phyloP scores from a whole-genome alignment of 1,140 invertebrate genomes.

The Galleria mellonella region DNA sequence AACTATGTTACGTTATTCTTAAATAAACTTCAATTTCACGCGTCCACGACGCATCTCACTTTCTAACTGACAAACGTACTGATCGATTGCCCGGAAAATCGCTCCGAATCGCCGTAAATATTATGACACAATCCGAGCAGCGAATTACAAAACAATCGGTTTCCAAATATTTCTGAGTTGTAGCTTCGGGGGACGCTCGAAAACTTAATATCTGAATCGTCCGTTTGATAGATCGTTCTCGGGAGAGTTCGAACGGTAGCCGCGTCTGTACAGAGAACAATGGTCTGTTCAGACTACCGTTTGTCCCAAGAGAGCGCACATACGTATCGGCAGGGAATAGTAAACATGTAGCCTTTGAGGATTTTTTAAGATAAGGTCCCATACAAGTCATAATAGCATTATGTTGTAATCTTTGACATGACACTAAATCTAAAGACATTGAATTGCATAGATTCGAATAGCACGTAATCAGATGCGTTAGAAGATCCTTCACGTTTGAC shows the following conservation, averaged over 20 bases:
- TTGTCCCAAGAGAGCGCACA: not conserved
- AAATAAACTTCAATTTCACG: conserved; percentile 60
- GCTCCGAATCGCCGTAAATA: conserved; percentile 56
- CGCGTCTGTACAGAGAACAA: conserved; percentile 17
- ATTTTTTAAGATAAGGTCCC: too few relatives aligned
- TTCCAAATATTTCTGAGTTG: conserved; percentile 33
- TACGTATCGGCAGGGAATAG: too few relatives aligned
- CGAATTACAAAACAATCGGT: conserved; percentile 64
- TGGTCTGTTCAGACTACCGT: conserved; percentile 3
- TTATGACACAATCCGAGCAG: conserved; percentile 57
- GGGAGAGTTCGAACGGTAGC: conserved; percentile 34
- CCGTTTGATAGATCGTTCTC: conserved; percentile 62
- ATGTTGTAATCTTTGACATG: not conserved
- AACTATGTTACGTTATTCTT: conserved; percentile 32
- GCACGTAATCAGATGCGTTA: too few relatives aligned
- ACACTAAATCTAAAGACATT: too few relatives aligned
- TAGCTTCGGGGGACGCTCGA: conserved; percentile 32
- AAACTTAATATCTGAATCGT: conserved; percentile 34
- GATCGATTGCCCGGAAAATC: conserved; percentile 66
- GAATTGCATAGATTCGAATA: too few relatives aligned
- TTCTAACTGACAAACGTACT: conserved; percentile 36
- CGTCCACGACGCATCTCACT: conserved; percentile 38
- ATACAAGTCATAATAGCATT: not conserved
- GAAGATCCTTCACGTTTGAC: too few relatives aligned
- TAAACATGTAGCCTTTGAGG: too few relatives aligned